Evolutionary conservation across 2,113 vertebrate species (phyloP), one percentile per base, ranked within the genome.

Genomic region (Cheirogaleus medius): DNA sequence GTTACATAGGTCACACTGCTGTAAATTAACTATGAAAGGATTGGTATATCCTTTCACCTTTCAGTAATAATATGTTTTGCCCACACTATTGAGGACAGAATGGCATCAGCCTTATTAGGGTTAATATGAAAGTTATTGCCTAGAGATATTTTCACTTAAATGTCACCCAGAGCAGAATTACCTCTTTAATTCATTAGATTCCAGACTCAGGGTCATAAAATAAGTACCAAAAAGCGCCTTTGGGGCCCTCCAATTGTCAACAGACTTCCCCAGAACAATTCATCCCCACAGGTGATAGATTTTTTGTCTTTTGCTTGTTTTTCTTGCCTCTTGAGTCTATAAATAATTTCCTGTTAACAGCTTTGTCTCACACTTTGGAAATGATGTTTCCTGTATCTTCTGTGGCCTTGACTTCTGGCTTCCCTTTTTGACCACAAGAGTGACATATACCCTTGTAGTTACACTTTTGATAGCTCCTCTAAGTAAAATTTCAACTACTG

Each of bases 191-290:
- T 87, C 47, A 77, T 83, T 71, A 91, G 71, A 82, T 8, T 94
- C 25, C n/a, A 95, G 73, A 49, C 34, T 93, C 71, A 58, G 52
- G 17, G n/a, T 93, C 76, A 97, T 76, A 97, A 92, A 97, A 86
- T 85, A 82, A 83, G 54, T 7, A 95, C 56, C 77, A 52, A 54
- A 58, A 97, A 86, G 58, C 32, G 3, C 8, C 58, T 94, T 74
- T 69, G 60, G 69, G 71, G 42, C 39, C 77, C 49, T 90, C 76
- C 60, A 63, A 27, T 83, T 76, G 83, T 94, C 77, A 96, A 81
- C 58, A 77, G 82, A 44, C 58, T 93, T 58, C 58, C 42, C 42
- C 39, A 39, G 27, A 95, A 64, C 49, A 60, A 89, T 91, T 89
- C 68, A 85, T 92, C 42, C 68, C 17, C 20, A 13, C 20, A 58